Evolutionary conservation across 2,113 vertebrate genomes (phyloP).

Genomic region (Raja brachyura): DNA sequence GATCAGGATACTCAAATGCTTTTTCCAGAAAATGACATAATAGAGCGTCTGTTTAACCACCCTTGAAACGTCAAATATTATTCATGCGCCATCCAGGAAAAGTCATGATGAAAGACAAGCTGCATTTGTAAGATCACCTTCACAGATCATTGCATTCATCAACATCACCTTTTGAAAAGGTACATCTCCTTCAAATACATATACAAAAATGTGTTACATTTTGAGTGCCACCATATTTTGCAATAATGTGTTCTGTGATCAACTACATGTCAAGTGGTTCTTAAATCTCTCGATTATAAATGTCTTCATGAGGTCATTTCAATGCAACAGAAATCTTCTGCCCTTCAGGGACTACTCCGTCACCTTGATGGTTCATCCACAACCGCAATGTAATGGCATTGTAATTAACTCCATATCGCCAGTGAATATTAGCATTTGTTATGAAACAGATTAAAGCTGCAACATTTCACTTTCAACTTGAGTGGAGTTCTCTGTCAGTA

Average conservation of each 20-base stretch:
- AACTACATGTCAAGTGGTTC: not conserved
- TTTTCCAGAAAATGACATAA: no score
- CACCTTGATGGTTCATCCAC: not conserved
- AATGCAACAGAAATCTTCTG: not conserved
- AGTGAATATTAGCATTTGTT: not conserved
- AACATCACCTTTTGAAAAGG: not conserved
- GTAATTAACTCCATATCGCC: not conserved
- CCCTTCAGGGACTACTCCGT: not conserved
- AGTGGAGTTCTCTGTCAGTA: no score
- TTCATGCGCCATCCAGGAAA: not conserved
- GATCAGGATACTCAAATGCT: no score
- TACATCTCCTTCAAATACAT: not conserved
- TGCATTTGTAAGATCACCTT: not conserved
- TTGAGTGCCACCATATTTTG: not conserved
- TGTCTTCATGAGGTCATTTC: not conserved
- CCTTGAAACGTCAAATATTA: not conserved
- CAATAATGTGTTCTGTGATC: not conserved
- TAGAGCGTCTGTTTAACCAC: not conserved
- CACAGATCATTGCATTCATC: not conserved
- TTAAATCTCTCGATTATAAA: not conserved
- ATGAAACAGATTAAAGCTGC: conserved; percentile 1
- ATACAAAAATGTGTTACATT: not conserved
- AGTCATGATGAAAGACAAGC: not conserved
- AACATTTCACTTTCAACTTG: not conserved
- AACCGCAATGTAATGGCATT: not conserved